A percentile compares a stretch with the other conserved stretches of the same genome.
Evolutionary conservation across 2,888 invertebrate species (phyloP).

Genomic region (Calameuta idolon): DNA sequence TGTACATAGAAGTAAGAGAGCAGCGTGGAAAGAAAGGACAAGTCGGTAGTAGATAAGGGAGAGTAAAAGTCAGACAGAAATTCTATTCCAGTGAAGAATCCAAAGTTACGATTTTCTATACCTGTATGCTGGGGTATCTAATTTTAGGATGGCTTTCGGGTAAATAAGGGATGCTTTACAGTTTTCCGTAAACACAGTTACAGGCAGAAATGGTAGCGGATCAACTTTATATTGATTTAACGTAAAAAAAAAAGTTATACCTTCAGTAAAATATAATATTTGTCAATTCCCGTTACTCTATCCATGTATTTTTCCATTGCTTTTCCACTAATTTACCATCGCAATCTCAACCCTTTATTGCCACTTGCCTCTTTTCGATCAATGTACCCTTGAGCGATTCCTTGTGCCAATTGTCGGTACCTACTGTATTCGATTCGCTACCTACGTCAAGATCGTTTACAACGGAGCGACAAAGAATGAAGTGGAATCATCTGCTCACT

Average conservation of each 20-base stretch:
- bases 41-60: neutral
- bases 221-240: neutral
- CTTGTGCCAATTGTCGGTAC: neutral
- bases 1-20: neutral
- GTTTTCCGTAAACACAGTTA: neutral
- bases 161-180: neutral
- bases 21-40: neutral
- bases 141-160: neutral
- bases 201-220: too few species aligned
- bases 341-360: neutral
- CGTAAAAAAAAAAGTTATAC: neutral
- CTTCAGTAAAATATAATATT: neutral
- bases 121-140: neutral
- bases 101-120: neutral
- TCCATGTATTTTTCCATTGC: neutral
- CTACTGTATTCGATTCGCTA: neutral
- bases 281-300: neutral
- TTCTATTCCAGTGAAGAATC: neutral
- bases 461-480: neutral
- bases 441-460: neutral
- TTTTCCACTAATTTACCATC: neutral
- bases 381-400: slow-evolving; percentile 22
- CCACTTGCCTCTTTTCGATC: slow-evolving; percentile 10
- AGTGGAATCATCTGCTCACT: slow-evolving; percentile 28
- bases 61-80: neutral